These are phyloP conservation scores for Thamnaconus septentrionalis DNA, from an alignment of 2,113 vertebrate species.

Conservation along the genomic window DNA sequence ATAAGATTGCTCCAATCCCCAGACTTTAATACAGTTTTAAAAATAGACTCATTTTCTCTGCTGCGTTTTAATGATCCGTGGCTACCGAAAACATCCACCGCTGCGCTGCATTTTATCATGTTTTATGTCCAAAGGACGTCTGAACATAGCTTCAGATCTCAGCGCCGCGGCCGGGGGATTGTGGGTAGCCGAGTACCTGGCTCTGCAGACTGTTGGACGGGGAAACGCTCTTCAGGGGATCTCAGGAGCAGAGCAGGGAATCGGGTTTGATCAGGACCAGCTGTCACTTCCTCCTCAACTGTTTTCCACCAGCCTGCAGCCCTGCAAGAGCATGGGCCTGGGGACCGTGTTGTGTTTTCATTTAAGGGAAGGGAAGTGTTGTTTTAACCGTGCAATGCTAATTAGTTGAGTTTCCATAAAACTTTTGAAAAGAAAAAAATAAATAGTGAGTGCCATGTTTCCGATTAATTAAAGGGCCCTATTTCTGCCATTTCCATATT, in stretches of 20 bases:
- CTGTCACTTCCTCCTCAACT: conserved; percentile 59
- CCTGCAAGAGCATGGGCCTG: neutral
- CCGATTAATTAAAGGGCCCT: no score
- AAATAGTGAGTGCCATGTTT: no score
- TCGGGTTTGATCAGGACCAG: conserved; percentile 73
- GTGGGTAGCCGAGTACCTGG: conserved; percentile 54
- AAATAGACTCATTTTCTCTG: conserved; percentile 54
- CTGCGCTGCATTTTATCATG: conserved; percentile 49
- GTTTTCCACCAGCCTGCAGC: conserved; percentile 52
- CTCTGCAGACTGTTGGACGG: conserved; percentile 59
- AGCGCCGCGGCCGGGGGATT: conserved; percentile 53
- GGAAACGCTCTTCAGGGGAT: conserved; percentile 64
- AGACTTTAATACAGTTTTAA: conserved; percentile 16
- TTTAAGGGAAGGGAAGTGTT: conserved; percentile 2
- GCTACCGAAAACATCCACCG: conserved; percentile 30
- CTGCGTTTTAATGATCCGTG: conserved; percentile 51
- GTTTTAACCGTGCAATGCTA: no score
- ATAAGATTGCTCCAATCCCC: conserved; percentile 35
- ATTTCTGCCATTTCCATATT: neutral
- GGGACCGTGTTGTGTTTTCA: conserved; percentile 46
- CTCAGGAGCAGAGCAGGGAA: conserved; percentile 58
- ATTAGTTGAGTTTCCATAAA: no score
- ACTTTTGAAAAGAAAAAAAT: no score
- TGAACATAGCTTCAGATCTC: conserved; percentile 62
- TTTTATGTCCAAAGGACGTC: conserved; percentile 65